Conservation (phyloP, 1,140 invertebrate genomes). For the Zaprionus ghesquierei region DNA sequence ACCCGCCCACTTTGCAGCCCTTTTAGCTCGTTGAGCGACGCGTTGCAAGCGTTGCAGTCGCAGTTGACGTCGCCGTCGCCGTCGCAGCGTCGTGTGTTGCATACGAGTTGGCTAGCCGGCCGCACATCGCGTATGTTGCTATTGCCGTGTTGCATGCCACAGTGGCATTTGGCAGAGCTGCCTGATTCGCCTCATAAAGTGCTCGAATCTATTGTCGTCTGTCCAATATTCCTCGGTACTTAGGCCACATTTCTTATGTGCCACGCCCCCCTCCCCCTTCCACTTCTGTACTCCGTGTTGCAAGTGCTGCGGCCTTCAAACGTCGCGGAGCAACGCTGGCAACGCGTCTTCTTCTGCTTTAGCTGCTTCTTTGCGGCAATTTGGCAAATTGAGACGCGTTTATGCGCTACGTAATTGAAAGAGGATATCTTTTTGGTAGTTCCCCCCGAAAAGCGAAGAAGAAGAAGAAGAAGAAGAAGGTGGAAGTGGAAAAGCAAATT, state of each 20-base stretch:
- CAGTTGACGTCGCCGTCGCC: neutral
- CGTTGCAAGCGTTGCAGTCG: constrained; percentile 20
- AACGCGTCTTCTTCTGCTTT: neutral
- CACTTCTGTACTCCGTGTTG: constrained; percentile 16
- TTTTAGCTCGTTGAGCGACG: constrained; percentile 20
- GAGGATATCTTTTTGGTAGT: constrained; percentile 8
- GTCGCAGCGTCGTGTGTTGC: neutral
- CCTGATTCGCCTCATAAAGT: constrained; percentile 50
- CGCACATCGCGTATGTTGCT: constrained; percentile 29
- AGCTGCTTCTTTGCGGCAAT: constrained; percentile 22
- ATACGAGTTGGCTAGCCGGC: constrained; percentile 8
- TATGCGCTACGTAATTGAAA: constrained; percentile 17
- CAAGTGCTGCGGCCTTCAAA: neutral
- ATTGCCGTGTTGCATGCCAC: constrained; percentile 44
- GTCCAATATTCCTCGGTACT: constrained; percentile 55
- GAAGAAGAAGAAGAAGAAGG: neutral
- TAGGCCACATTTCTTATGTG: constrained; percentile 43
- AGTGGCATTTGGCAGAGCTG: constrained; percentile 4
- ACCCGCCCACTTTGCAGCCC: neutral
- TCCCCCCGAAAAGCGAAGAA: too few relatives aligned
- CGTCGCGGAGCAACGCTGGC: neutral
- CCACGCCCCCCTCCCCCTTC: neutral
- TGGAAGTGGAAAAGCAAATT: neutral
- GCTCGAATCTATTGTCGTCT: constrained; percentile 57
- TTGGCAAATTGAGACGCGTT: constrained; percentile 38